These are phyloP conservation scores for Carpatolechia fugitivella DNA, from an alignment of 2,888 invertebrate species.

Conservation along the genomic window DNA sequence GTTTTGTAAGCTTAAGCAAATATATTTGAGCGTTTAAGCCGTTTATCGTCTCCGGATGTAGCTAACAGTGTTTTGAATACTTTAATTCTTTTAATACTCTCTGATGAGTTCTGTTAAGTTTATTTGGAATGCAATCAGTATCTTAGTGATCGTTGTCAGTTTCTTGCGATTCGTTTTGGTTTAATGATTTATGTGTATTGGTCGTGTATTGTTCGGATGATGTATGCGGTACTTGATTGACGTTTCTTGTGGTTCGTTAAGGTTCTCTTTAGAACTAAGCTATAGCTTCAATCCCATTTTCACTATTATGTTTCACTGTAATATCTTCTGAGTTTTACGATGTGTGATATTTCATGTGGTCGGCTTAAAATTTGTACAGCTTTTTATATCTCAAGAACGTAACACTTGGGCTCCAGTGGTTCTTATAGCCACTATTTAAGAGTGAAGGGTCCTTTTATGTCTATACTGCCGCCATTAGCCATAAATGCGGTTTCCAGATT, in stretches of 20 bases:
- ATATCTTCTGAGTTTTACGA: constrained; percentile 51
- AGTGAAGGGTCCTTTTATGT: not conserved
- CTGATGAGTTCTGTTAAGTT: constrained; percentile 9
- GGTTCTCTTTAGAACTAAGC: constrained; percentile 47
- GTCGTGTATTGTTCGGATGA: constrained; percentile 41
- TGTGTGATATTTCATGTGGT: constrained; percentile 54
- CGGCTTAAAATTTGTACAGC: constrained; percentile 18
- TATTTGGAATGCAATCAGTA: constrained; percentile 10
- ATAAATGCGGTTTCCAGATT: constrained; percentile 2
- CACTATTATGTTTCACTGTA: constrained; percentile 34
- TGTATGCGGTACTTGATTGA: constrained; percentile 51
- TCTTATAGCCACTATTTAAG: not conserved
- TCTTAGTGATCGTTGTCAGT: constrained; percentile 11
- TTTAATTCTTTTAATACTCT: constrained; percentile 7
- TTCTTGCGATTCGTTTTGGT: not conserved
- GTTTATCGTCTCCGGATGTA: constrained; percentile 44
- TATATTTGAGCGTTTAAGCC: constrained; percentile 23
- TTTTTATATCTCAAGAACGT: constrained; percentile 11
- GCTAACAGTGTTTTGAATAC: constrained; percentile 24
- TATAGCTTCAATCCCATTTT: constrained; percentile 33
- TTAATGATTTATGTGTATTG: constrained; percentile 23
- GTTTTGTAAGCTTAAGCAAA: constrained; percentile 23
- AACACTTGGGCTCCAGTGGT: constrained; percentile 5
- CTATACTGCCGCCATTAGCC: not conserved
- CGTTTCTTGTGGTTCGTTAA: constrained; percentile 58